Evolutionary conservation across 1,140 invertebrate genomes (phyloP), one percentile per base, ranked within the genome.

Genomic region (Dinothrombium tinctorium): DNA sequence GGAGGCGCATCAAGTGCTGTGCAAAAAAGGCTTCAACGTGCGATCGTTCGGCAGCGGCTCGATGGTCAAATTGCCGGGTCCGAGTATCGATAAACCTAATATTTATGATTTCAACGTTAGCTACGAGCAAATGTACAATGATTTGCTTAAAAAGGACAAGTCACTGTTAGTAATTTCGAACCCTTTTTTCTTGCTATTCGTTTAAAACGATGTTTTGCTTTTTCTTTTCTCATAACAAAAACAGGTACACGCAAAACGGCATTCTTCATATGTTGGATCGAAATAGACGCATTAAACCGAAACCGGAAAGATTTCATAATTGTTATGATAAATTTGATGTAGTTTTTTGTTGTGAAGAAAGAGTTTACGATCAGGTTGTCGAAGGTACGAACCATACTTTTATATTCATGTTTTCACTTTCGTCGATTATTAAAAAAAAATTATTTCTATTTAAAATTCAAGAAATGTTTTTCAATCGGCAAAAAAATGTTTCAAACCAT

Each of bases 251-350:
- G 40, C 86, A 95, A 65, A 99, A 96, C 69, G 94, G 94, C 22
- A 64, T 99, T 39, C 66, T 99, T 32, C 83, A 98, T 56, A 99
- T 99, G 82, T 57, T 99, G 47, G 94, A 99, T 54, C 69, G 94
- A 51, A 99, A 99, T 60, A 65, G 83, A 48, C 65, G 89, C 53
- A 92, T 99, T 47, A 99, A 99, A 64, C 65, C 69, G 14, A 72
- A 71, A 42, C 94, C 94, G 12, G 87, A 99, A 63, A 69, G 79
- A 46, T 98, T 98, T 64, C 94, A 99, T 62, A 62, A 69, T 14
- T 74, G 72, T 43, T 69, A 69, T 50, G 84, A 96, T 47, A 74
- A 75, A 53, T 99, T 98, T 64, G 87, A 98, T 63, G 73, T 99
- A 36, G 72, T 99, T 28, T 76, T 99, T 48, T 92, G 89, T 0